phyloP scores from a whole-genome alignment of 2,888 invertebrate species.

The Diaprepes abbreviatus region DNA sequence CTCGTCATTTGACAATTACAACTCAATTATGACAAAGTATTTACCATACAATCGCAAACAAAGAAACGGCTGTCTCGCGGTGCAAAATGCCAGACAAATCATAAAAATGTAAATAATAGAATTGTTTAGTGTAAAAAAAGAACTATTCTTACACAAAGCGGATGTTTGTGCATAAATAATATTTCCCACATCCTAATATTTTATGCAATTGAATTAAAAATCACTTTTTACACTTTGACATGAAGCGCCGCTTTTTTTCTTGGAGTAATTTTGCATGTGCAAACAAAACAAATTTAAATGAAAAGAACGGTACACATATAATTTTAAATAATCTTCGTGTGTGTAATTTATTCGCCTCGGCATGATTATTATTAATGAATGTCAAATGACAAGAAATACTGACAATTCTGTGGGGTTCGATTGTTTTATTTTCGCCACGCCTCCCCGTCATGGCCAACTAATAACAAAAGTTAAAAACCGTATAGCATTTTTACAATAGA shows the following conservation, averaged over 20 bases:
- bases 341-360: too few species aligned
- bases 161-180: neutral
- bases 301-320: too few species aligned
- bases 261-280: neutral
- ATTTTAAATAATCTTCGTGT: too few species aligned
- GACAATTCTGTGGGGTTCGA: too few species aligned
- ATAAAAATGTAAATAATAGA: neutral
- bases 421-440: too few species aligned
- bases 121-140: neutral
- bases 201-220: slow-evolving; percentile 8
- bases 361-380: too few species aligned
- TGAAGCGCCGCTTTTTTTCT: neutral
- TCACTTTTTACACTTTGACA: neutral
- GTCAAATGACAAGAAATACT: too few species aligned
- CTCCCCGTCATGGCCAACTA: too few species aligned
- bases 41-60: slow-evolving; percentile 21
- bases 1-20: slow-evolving; percentile 26
- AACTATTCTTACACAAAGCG: neutral
- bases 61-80: slow-evolving; percentile 1
- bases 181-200: slow-evolving; percentile 6
- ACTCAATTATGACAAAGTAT: slow-evolving; percentile 23
- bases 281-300: too few species aligned
- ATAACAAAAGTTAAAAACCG: too few species aligned
- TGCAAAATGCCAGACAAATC: neutral
- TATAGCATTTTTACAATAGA: too few species aligned